Evolutionary conservation across 2,888 invertebrate genomes (phyloP).

Genomic region (Stenodera caucasica): DNA sequence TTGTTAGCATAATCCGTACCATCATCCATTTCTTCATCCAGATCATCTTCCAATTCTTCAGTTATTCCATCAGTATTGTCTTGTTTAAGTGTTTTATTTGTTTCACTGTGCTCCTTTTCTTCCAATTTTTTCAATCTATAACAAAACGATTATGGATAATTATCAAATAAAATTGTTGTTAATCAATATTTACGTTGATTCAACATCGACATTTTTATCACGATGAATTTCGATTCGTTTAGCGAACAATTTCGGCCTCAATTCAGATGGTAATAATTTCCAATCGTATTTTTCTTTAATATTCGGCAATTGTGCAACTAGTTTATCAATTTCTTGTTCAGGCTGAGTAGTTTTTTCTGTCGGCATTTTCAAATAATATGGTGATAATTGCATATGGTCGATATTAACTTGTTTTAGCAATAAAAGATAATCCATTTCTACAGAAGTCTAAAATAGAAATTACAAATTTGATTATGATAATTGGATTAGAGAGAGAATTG

Average conservation of each 20-base stretch:
- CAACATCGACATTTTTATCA: slow-evolving; percentile 39
- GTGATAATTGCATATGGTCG: slow-evolving; percentile 70
- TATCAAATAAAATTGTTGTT: too few species aligned
- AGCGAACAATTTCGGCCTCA: slow-evolving; percentile 59
- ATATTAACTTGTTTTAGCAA: slow-evolving; percentile 74
- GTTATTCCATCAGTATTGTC: slow-evolving; percentile 60
- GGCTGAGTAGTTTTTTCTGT: slow-evolving; percentile 56
- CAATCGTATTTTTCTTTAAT: slow-evolving; percentile 60
- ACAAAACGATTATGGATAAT: too few species aligned
- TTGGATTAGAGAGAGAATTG: neutral
- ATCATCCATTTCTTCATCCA: slow-evolving; percentile 84
- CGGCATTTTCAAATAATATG: slow-evolving; percentile 61
- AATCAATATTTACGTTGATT: slow-evolving; percentile 35
- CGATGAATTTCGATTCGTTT: slow-evolving; percentile 45
- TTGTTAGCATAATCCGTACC: slow-evolving; percentile 87
- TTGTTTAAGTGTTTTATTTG: slow-evolving; percentile 55
- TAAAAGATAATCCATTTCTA: slow-evolving; percentile 68
- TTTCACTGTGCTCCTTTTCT: slow-evolving; percentile 55
- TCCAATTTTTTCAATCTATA: slow-evolving; percentile 67
- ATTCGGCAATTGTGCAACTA: slow-evolving; percentile 57
- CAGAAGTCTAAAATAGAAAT: slow-evolving; percentile 39
- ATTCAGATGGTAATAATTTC: slow-evolving; percentile 66
- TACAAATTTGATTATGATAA: slow-evolving; percentile 14
- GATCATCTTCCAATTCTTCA: slow-evolving; percentile 65
- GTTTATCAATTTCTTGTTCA: slow-evolving; percentile 64